phyloP scores from a whole-genome alignment of 2,113 vertebrate genomes.

The Paracanthobrama guichenoti region DNA sequence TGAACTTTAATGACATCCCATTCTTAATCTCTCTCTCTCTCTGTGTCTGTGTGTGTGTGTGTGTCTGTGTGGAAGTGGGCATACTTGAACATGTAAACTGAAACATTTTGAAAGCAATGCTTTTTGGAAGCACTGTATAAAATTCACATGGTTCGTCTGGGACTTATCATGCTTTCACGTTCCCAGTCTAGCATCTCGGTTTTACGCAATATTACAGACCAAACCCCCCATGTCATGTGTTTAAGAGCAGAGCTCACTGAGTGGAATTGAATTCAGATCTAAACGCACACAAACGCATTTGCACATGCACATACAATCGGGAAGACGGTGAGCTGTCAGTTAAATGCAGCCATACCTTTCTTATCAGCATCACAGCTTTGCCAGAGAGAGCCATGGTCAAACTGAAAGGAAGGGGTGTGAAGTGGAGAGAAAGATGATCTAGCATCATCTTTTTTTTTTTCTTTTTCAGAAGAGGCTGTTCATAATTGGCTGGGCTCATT shows the following conservation, averaged over 20 bases:
- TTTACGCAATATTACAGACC: constrained; percentile 35
- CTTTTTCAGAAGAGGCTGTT: not conserved
- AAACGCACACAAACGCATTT: constrained; percentile 26
- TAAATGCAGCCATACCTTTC: constrained; percentile 72
- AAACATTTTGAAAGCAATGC: not conserved
- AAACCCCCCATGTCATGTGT: constrained; percentile 25
- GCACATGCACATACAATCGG: constrained; percentile 37
- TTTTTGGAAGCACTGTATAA: constrained; percentile 3
- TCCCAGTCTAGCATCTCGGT: constrained; percentile 4
- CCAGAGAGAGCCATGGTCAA: constrained; percentile 71
- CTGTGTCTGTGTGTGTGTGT: not conserved
- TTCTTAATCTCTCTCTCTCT: too few relatives aligned
- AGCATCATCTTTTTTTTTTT: too few relatives aligned
- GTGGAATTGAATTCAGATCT: constrained; percentile 38
- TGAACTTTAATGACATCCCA: too few relatives aligned
- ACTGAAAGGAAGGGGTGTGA: constrained; percentile 58
- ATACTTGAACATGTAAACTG: constrained; percentile 25
- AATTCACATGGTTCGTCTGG: constrained; percentile 11
- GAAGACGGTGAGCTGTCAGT: constrained; percentile 72
- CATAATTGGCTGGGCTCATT: not conserved
- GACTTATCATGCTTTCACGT: constrained; percentile 6
- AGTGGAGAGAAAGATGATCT: too few relatives aligned
- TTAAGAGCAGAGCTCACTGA: constrained; percentile 38
- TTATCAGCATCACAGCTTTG: constrained; percentile 78
- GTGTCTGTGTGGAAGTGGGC: constrained; percentile 11